Conservation (phyloP, 1,140 invertebrate species). For the Lutraria rhynchaena region DNA sequence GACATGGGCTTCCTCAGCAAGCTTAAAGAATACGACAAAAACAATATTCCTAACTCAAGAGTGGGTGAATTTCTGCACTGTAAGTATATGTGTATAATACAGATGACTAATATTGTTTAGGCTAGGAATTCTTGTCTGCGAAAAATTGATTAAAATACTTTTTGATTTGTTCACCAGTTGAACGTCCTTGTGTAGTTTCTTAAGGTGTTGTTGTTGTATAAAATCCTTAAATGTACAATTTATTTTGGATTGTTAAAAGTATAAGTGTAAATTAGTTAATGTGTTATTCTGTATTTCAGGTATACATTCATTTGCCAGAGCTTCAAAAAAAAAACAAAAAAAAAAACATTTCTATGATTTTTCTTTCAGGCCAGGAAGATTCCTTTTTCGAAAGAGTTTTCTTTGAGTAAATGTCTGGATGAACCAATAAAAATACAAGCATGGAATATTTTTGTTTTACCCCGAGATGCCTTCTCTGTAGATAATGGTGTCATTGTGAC, state of each 20-base stretch:
- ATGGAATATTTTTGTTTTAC: conserved; percentile 96
- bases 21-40: conserved; percentile 94
- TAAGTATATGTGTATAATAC: too few species aligned
- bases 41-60: conserved; percentile 84
- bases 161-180: too few species aligned
- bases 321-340: neutral
- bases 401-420: conserved; percentile 89
- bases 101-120: neutral
- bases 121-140: neutral
- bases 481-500: conserved; percentile 96
- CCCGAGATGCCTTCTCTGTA: conserved; percentile 93
- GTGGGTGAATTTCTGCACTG: conserved; percentile 89
- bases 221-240: too few species aligned
- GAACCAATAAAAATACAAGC: conserved; percentile 89
- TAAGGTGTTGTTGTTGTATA: too few species aligned
- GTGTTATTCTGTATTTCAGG: too few species aligned
- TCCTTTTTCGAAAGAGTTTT: conserved; percentile 89
- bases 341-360: too few species aligned
- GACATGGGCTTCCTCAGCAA: conserved; percentile 94
- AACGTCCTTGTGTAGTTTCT: too few species aligned
- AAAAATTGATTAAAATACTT: neutral
- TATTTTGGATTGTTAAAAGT: too few species aligned
- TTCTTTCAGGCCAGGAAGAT: conserved; percentile 87
- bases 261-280: too few species aligned
- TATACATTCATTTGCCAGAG: neutral